Base-by-base conservation (phyloP, 1,140 invertebrate species). In the Anastatus disparis region DNA sequence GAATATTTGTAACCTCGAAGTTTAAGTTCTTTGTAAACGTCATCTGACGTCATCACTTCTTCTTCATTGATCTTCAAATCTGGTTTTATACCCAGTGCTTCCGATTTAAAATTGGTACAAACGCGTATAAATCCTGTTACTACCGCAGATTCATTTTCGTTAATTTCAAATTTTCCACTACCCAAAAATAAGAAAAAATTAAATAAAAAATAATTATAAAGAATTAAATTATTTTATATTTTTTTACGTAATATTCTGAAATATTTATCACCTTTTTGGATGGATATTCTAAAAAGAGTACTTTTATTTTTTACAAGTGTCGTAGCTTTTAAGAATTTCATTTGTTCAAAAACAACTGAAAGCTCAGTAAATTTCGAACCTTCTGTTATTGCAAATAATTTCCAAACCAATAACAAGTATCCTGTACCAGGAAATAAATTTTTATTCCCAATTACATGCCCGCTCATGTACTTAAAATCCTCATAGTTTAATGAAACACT, bases 1-100 rank as follows among this genome's bases (percentile, higher is more conserved):
- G 89, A 90, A 84, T 98, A 98, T 70, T 98, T 92, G 79, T 98
- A 98, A 0, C 97, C 97, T 77, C 96, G 89, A 0, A 98, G 87
- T 76, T 91, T 88, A 0, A 98, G 83, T 82, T 98, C 96, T 79
- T 97, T 97, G 81, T 99, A 99, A 56, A 98, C 90, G 79, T 98
- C 96, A 61, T 90, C 90, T 0, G 85, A 86, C 0, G 87, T 86
- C 62, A 93, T 75, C 65, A 81, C 76, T 26, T 81, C 78, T 10
- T 79, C 73, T 7, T 77, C 71, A 35, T 59, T 24, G 0, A 56
- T 12, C 29, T 50, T 71, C 50, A 68, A 48, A 0, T 70, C 74
- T 0, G 87, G 81, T 69, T 89, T 86, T 3, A n/a, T 2, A 29
- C 48, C n/a, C 1, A 55, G 8, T 38, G 35, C 64, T 77, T 83